Percentiles rank a stretch among this genome's conserved stretches.
phyloP scores from a whole-genome alignment of 2,113 vertebrate species.

The Struthidea cinerea region DNA sequence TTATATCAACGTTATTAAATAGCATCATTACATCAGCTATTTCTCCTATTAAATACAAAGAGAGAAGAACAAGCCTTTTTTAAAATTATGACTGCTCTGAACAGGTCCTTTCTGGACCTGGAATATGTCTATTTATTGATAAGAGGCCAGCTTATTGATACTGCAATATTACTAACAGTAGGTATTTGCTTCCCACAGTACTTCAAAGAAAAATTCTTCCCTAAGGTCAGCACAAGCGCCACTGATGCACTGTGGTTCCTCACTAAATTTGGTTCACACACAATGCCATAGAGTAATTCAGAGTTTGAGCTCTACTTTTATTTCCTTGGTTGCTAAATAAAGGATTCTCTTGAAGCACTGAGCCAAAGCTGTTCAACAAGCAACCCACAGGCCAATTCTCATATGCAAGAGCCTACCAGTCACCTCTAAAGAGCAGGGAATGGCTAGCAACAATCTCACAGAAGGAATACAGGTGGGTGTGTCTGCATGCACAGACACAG shows the following conservation, averaged over 20 bases:
- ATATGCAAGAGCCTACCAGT: not conserved
- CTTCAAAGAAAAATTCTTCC: not conserved
- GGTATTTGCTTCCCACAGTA: not conserved
- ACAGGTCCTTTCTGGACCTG: not conserved
- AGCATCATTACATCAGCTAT: not conserved
- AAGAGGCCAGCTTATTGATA: not conserved
- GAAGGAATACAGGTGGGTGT: not conserved
- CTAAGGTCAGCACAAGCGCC: not conserved
- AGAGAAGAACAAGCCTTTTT: not conserved
- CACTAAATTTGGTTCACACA: not conserved
- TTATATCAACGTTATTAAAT: not conserved
- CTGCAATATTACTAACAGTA: not conserved
- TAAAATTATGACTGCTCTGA: not conserved
- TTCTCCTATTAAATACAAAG: not conserved
- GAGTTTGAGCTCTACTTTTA: not conserved
- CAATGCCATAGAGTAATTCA: not conserved
- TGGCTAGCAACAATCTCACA: not conserved
- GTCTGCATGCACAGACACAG: accelerated
- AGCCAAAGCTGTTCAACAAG: not conserved
- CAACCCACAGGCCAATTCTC: not conserved
- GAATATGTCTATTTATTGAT: not conserved
- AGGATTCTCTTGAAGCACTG: not conserved
- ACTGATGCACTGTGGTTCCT: not conserved
- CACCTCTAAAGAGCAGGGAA: not conserved
- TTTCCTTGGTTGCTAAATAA: not conserved